Percentiles rank a stretch among this genome's conserved stretches.
phyloP scores from a whole-genome alignment of 2,888 invertebrate genomes.

The Cryptophagus acutangulus region DNA sequence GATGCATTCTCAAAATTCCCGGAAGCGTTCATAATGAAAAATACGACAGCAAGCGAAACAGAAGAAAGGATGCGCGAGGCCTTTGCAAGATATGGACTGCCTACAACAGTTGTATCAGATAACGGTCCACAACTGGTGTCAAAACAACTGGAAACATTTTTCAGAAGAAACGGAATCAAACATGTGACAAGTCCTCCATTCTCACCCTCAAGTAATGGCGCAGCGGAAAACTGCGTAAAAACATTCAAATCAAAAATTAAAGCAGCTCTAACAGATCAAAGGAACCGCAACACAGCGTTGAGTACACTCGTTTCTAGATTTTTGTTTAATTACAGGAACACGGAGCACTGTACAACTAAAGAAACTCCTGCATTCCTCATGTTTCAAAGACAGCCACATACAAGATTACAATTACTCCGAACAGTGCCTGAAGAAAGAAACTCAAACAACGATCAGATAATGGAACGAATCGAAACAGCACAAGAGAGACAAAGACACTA shows the following conservation, averaged over 20 bases:
- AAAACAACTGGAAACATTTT: neutral
- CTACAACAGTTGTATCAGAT: constrained; percentile 11
- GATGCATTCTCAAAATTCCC: constrained; percentile 8
- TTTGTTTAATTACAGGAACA: constrained; percentile 7
- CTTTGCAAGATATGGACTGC: constrained; percentile 9
- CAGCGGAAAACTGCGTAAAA: constrained; percentile 4
- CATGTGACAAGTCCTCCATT: constrained; percentile 7
- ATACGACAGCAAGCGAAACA: neutral
- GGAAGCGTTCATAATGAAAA: neutral
- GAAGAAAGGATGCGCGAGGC: constrained; percentile 3
- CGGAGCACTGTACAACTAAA: constrained; percentile 5
- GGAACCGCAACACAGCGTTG: neutral
- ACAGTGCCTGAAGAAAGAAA: too few species aligned
- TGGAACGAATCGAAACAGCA: too few species aligned
- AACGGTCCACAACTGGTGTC: constrained; percentile 12
- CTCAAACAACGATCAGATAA: too few species aligned
- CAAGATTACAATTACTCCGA: too few species aligned
- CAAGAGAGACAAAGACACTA: too few species aligned
- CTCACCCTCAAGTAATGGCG: constrained; percentile 8
- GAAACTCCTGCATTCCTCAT: constrained; percentile 7
- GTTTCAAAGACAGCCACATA: too few species aligned
- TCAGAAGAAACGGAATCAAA: constrained; percentile 5
- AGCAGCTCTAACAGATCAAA: constrained; percentile 5
- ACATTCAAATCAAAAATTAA: constrained; percentile 5
- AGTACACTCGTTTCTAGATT: constrained; percentile 4